Evolutionary conservation across 2,797 vertebrate species (phyloP).

Genomic region (Rhinichthys osculus): DNA sequence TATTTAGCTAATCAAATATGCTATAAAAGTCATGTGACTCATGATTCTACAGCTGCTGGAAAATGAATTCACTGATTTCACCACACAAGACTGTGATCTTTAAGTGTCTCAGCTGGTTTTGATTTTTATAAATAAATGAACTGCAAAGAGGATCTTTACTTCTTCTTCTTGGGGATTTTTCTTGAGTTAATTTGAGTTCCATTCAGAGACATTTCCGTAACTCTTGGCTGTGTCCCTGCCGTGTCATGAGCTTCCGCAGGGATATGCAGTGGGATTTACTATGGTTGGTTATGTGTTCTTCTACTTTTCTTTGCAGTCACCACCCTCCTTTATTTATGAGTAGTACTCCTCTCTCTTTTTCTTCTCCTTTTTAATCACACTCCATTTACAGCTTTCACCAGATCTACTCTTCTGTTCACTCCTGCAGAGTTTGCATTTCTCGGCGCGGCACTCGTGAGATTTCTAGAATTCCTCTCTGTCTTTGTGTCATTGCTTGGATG

Average conservation of each 20-base stretch:
- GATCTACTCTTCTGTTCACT: slow-evolving; percentile 56
- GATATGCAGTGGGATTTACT: neutral
- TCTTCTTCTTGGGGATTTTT: neutral
- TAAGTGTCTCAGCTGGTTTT: neutral
- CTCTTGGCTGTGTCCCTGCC: neutral
- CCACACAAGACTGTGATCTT: too few relatives aligned
- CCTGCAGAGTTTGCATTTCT: slow-evolving; percentile 63
- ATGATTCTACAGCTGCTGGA: too few relatives aligned
- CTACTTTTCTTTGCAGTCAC: slow-evolving; percentile 29
- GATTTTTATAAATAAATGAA: neutral
- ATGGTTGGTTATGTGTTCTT: slow-evolving; percentile 13
- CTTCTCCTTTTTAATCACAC: slow-evolving; percentile 4
- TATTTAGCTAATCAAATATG: too few relatives aligned
- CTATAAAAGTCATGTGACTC: too few relatives aligned
- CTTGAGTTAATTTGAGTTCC: neutral
- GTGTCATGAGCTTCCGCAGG: neutral
- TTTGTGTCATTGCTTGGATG: slow-evolving; percentile 66
- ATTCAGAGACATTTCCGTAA: neutral
- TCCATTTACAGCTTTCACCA: slow-evolving; percentile 14
- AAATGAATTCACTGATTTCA: too few relatives aligned
- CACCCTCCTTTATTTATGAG: slow-evolving; percentile 69
- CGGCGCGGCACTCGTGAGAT: slow-evolving; percentile 73
- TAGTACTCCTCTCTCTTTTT: slow-evolving; percentile 29
- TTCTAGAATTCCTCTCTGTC: slow-evolving; percentile 74
- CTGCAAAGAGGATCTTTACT: neutral